These are phyloP conservation scores for Pecten maximus DNA, from an alignment of 2,888 invertebrate genomes.

Conservation along the genomic window DNA sequence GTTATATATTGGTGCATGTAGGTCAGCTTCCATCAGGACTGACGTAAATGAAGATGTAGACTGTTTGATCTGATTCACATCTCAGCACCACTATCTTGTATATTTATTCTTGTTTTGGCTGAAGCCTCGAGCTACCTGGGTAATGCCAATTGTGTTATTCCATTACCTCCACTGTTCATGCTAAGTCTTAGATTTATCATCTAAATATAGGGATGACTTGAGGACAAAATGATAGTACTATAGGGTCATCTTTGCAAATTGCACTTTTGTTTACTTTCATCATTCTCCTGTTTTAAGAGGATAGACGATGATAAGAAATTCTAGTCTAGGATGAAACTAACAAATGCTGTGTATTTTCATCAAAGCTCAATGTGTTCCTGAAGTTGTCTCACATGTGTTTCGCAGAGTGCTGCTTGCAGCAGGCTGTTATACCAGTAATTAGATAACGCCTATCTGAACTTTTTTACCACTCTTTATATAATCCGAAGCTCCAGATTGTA, in stretches of 20 bases:
- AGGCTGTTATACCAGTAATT: background rate
- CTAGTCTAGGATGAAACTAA: background rate
- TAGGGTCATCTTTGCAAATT: background rate
- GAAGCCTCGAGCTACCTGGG: background rate
- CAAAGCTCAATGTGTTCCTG: background rate
- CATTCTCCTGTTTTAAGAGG: background rate
- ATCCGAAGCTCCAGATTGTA: background rate
- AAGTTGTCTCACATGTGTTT: background rate
- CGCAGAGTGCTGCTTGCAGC: background rate
- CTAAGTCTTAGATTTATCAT: too few species aligned
- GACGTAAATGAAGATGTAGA: slow-evolving; percentile 17
- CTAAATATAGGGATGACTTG: too few species aligned
- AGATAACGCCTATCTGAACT: background rate
- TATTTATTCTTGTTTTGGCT: slow-evolving; percentile 4
- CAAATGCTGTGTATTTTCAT: background rate
- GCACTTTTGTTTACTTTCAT: background rate
- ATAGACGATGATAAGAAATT: background rate
- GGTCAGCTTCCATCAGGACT: background rate
- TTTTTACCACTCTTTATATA: background rate
- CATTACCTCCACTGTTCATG: background rate
- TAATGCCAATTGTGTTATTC: background rate
- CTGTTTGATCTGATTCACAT: background rate
- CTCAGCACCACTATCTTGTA: background rate
- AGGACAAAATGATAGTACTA: background rate
- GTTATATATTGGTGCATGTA: background rate